Base-by-base conservation (phyloP, 2,888 invertebrate genomes). In the Unio pictorum region DNA sequence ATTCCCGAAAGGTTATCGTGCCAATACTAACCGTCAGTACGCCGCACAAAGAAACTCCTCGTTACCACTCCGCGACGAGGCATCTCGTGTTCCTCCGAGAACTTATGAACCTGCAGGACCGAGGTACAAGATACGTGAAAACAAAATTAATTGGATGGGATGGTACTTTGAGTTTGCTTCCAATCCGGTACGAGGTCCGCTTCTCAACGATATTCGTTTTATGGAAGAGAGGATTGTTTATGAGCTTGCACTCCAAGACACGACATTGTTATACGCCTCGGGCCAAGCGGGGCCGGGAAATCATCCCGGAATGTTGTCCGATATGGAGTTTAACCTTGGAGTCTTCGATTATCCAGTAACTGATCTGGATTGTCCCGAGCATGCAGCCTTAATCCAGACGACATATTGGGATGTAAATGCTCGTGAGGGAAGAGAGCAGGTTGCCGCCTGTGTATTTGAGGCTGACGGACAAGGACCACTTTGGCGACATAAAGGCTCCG, bases 191-290 rank as follows among this genome's bases (percentile, higher is more conserved):
- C 70, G 71, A 34, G 83, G 83, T 0, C 76, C 78, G 3, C 69
- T 68, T 17, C 64, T 82, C 23, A 77, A 71, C 60, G 72, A 82
- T 63, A 71, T 84, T 7, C 75, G 69, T 23, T 85, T 79, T 72
- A 73, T 79, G 64, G 75, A 73, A 55, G 69, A 79, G 23, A 61
- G 82, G 30, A 76, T 85, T 8, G 78, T 81, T 8, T 85, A 83
- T 64, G 85, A 85, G 66, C 78, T 83, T 11, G 78, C 82, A 30
- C 65, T 84, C 26, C 79, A 81, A 60, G 84, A 84, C 55, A 65
- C 82, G 1, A 73, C 72, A 11, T 62, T 81, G 11, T 34, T 82
- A 15, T 84, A 84, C 69, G 75, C 83, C 1, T 78, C 79, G 3
- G 75, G 73, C 34, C 73, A 72, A 1, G 71, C 75, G 56, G 83